Percentiles rank a stretch among this genome's conserved stretches.
Evolutionary conservation across 2,797 vertebrate genomes (phyloP).

Genomic region (Scyliorhinus canicula): DNA sequence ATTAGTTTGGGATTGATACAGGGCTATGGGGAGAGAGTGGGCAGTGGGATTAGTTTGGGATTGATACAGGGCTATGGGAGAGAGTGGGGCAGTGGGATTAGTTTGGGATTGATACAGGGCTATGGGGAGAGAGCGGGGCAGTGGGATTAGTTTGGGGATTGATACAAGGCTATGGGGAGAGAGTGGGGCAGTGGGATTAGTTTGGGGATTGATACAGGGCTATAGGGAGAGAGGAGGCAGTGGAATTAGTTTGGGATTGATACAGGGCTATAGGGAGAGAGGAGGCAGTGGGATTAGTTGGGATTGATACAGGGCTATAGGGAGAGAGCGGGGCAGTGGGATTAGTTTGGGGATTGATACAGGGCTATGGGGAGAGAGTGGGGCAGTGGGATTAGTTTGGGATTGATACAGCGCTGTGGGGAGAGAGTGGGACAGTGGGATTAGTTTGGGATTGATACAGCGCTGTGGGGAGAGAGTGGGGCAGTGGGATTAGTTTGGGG

Average conservation of each 20-base stretch:
- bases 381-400: background rate
- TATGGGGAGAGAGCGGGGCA: background rate
- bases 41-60: background rate
- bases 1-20: slow-evolving; percentile 7
- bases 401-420: no score
- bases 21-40: background rate
- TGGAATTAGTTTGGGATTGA: background rate
- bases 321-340: background rate
- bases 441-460: no score
- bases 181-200: no score
- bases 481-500: background rate
- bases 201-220: no score
- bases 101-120: background rate
- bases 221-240: background rate
- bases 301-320: background rate
- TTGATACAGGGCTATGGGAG: no score
- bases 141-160: background rate
- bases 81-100: background rate
- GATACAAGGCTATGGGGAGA: background rate
- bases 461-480: background rate
- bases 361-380: no score
- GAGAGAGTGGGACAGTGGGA: background rate
- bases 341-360: background rate
- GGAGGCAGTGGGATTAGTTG: background rate
- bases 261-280: background rate